phyloP scores from a whole-genome alignment of 2,888 invertebrate genomes.

The Pristionchus exspectatus region DNA sequence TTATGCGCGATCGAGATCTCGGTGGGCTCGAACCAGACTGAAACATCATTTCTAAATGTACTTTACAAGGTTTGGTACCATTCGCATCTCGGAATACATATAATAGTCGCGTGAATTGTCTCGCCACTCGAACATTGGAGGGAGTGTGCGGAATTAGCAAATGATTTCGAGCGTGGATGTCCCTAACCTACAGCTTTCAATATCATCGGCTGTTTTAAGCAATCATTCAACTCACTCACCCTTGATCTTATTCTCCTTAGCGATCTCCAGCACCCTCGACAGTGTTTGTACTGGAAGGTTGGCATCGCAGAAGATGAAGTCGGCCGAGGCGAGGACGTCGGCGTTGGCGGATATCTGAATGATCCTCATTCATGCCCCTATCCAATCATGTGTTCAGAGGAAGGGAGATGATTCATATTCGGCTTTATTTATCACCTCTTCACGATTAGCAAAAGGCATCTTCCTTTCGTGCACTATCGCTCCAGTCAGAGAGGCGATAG shows the following conservation, averaged over 20 bases:
- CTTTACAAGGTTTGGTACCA: background rate
- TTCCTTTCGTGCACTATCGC: no score
- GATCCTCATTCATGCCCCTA: no score
- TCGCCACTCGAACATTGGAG: background rate
- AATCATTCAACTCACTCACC: slow-evolving; percentile 1
- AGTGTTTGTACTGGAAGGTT: slow-evolving; percentile 87
- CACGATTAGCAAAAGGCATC: no score
- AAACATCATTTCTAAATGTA: background rate
- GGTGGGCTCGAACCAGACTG: slow-evolving; percentile 81
- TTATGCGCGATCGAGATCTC: slow-evolving; percentile 79
- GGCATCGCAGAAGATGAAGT: slow-evolving; percentile 89
- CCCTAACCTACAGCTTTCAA: no score
- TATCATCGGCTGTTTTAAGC: no score
- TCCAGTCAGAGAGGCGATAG: no score
- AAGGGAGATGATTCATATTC: background rate
- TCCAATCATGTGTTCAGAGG: no score
- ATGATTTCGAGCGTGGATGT: no score
- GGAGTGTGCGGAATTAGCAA: background rate
- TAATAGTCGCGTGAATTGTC: background rate
- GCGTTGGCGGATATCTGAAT: slow-evolving; percentile 84
- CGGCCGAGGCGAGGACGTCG: slow-evolving; percentile 83
- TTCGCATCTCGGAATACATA: background rate
- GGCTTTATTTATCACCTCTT: background rate
- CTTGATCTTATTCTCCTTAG: slow-evolving; percentile 59
- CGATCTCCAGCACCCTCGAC: slow-evolving; percentile 62